These are phyloP conservation scores for Alligator sinensis DNA, from an alignment of 2,113 vertebrate genomes.

Conservation along the genomic window DNA sequence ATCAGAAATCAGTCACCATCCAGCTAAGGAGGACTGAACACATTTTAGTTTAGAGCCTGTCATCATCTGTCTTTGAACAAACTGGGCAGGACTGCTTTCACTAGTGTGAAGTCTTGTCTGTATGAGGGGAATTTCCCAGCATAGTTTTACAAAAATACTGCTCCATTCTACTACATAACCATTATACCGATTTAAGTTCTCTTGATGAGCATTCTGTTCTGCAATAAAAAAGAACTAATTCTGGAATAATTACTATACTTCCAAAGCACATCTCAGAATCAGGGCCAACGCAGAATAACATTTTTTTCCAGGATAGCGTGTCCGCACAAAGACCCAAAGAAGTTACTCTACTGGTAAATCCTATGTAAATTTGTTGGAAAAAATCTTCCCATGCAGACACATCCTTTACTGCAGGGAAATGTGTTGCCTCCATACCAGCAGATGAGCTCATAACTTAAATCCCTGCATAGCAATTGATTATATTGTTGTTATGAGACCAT, in stretches of 20 bases:
- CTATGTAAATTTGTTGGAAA: not conserved
- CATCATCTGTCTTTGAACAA: not conserved
- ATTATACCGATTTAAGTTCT: not conserved
- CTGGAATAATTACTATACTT: not conserved
- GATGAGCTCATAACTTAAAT: not conserved
- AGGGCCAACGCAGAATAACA: not conserved
- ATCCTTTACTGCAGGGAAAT: not conserved
- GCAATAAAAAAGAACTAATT: not conserved
- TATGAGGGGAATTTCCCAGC: not conserved
- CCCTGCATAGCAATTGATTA: fast-evolving
- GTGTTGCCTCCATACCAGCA: not conserved
- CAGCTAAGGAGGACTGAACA: not conserved
- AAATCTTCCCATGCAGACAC: not conserved
- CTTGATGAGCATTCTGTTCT: not conserved
- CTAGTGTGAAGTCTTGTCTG: not conserved
- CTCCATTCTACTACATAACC: not conserved
- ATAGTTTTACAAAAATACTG: not conserved
- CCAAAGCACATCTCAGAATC: not conserved
- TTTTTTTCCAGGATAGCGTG: not conserved
- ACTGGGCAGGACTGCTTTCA: not conserved
- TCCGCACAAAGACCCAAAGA: not conserved
- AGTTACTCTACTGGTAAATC: not conserved
- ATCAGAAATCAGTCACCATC: not conserved
- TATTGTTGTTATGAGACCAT: not conserved
- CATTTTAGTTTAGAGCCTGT: not conserved